Conservation (phyloP, 2,113 vertebrate genomes). For the Pleuronectes platessa region DNA sequence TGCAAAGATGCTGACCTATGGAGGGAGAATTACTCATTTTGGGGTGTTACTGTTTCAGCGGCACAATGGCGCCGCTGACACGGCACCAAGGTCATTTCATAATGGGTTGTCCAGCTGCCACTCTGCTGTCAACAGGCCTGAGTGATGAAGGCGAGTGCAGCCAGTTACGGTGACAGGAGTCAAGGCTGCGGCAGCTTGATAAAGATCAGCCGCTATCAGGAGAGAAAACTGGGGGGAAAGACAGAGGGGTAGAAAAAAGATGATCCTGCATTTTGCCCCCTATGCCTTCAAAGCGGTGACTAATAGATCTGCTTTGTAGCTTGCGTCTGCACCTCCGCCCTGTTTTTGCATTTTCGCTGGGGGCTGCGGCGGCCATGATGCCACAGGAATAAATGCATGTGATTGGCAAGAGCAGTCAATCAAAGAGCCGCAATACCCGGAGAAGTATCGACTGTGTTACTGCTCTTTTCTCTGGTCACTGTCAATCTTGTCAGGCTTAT, state of each 20-base stretch:
- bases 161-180: slow-evolving; percentile 68
- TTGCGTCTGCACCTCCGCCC: slow-evolving; percentile 23
- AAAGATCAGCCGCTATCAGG: slow-evolving; percentile 75
- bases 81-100: slow-evolving; percentile 81
- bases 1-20: slow-evolving; percentile 76
- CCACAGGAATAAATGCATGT: slow-evolving; percentile 64
- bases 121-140: slow-evolving; percentile 75
- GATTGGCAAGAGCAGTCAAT: slow-evolving; percentile 50
- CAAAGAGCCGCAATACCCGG: slow-evolving; percentile 42
- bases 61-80: slow-evolving; percentile 60
- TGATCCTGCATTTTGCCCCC: slow-evolving; percentile 71
- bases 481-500: slow-evolving; percentile 58
- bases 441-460: slow-evolving; percentile 57
- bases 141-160: slow-evolving; percentile 70
- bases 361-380: slow-evolving; percentile 29
- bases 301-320: slow-evolving; percentile 64
- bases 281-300: slow-evolving; percentile 67
- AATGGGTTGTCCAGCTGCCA: slow-evolving; percentile 75
- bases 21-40: slow-evolving; percentile 75
- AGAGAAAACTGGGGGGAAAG: slow-evolving; percentile 54
- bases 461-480: slow-evolving; percentile 64
- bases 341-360: slow-evolving; percentile 68
- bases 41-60: slow-evolving; percentile 73
- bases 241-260: slow-evolving; percentile 67
- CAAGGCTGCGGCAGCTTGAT: slow-evolving; percentile 78